These are phyloP conservation scores for Druon quercuslanigerum DNA, from an alignment of 1,140 invertebrate genomes.

Conservation along the genomic window DNA sequence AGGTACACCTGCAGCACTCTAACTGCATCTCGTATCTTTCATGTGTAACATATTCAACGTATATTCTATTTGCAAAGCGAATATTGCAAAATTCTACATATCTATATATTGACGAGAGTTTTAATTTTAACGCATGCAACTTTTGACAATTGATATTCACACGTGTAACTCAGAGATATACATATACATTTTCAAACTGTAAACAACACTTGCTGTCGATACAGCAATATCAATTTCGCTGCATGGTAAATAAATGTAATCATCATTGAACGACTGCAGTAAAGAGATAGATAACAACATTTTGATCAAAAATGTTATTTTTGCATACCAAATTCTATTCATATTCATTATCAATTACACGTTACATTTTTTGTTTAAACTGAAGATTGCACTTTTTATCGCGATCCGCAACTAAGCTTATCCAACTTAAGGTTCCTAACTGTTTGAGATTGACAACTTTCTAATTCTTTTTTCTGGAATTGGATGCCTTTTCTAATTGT, in stretches of 20 bases:
- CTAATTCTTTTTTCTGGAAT: too few species aligned
- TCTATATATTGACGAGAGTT: background rate
- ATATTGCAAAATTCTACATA: conserved; percentile 2
- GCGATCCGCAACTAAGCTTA: too few species aligned
- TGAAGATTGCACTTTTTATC: too few species aligned
- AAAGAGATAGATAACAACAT: background rate
- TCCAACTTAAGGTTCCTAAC: too few species aligned
- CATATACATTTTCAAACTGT: background rate
- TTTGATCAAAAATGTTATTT: too few species aligned
- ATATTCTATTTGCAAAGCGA: conserved; percentile 5
- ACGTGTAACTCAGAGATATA: conserved; percentile 8
- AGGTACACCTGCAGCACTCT: background rate
- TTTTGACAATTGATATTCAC: background rate
- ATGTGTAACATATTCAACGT: background rate
- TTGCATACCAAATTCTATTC: too few species aligned
- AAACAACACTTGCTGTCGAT: background rate
- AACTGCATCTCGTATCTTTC: background rate
- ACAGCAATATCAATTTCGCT: background rate
- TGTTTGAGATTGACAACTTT: too few species aligned
- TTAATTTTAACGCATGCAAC: background rate
- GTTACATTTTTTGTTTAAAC: too few species aligned
- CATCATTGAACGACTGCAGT: background rate
- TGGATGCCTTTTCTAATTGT: too few species aligned
- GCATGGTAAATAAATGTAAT: background rate
- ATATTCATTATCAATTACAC: too few species aligned